Evolutionary conservation across 2,113 vertebrate species (phyloP), one percentile per base, ranked within the genome.

Genomic region (Ceyx margarethae): DNA sequence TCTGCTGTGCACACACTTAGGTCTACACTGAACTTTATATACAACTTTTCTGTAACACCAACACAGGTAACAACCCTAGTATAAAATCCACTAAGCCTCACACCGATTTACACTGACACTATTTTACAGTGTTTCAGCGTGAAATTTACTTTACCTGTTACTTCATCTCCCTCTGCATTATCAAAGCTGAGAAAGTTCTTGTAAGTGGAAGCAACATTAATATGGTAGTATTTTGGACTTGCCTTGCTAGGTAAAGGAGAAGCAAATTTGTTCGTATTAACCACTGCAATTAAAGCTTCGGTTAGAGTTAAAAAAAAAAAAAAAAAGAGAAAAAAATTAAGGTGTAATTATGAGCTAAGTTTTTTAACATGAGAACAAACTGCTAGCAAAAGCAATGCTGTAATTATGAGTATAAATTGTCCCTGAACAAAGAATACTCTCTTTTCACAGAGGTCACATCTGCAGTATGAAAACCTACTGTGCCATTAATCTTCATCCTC

Each of bases 401-500:
- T 86, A 72, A 56, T 82, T 76, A 22, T 60, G 65, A 87, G 37
- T 20, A 69, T 12, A 53, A 75, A 58, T 5, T 15, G 62, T 11
- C 13, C 11, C n/a, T 64, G 51, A 56, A 84, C 4, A 1, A 68
- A 45, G 33, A 87, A 25, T 61, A 28, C 53, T 5, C 61, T 51
- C 22, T 21, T 5, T 1, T 51, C 68, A 73, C 37, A 57, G 42
- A 78, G 86, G 61, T 90, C 86, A 87, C 33, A 58, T 14, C 69
- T 74, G 51, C 50, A 85, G 78, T 21, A 42, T 42, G 35, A 85
- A 86, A 91, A 64, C 14, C 42, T 48, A 29, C 26, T 0, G 1
- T 54, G 73, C 31, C 33, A 61, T 92, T 95, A 83, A 91, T 81
- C 74, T 80, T 89, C 75, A 83, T 81, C 42, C 45, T 75, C 25